These are phyloP conservation scores for Sinocyclocheilus anshuiensis DNA, from an alignment of 2,113 vertebrate genomes.

Conservation along the genomic window DNA sequence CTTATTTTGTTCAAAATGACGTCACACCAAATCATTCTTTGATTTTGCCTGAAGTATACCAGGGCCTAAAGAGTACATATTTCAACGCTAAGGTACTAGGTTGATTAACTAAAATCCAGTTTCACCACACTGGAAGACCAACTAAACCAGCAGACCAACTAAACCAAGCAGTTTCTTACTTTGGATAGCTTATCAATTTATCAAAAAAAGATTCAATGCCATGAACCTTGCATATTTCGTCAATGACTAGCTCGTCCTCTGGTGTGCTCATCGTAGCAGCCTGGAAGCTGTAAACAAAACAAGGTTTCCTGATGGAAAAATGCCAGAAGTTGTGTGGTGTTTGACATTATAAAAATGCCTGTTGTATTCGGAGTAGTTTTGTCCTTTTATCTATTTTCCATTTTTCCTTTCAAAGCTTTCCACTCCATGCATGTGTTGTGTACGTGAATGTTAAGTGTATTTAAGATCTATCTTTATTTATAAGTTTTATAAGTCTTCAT, in stretches of 20 bases:
- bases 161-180: not conserved
- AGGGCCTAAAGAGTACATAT: too few relatives aligned
- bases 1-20: too few relatives aligned
- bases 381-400: not conserved
- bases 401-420: not conserved
- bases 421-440: not conserved
- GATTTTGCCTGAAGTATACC: too few relatives aligned
- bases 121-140: not conserved
- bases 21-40: too few relatives aligned
- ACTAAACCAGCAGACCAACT: not conserved
- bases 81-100: too few relatives aligned
- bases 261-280: too few relatives aligned
- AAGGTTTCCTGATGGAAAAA: not conserved
- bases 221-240: not conserved
- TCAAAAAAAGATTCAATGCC: not conserved
- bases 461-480: not conserved
- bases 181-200: not conserved
- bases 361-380: not conserved
- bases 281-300: slow-evolving; percentile 3
- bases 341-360: not conserved
- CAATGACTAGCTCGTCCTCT: not conserved
- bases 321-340: not conserved
- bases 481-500: not conserved
- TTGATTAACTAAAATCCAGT: too few relatives aligned
- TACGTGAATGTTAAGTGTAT: not conserved